phyloP scores from a whole-genome alignment of 1,140 invertebrate species.

The Zaprionus nigranus region DNA sequence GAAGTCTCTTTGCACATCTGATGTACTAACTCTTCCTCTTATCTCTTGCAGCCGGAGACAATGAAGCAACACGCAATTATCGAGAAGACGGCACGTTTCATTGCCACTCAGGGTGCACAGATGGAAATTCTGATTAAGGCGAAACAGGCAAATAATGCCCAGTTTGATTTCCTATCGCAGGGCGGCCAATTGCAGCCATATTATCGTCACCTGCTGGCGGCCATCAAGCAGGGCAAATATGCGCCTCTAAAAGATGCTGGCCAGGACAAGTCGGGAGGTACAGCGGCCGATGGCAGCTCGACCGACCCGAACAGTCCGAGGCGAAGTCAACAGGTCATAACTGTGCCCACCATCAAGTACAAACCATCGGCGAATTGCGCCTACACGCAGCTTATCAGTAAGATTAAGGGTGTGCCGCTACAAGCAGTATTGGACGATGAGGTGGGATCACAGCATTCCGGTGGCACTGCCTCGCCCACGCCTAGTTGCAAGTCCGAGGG shows the following conservation, averaged over 20 bases:
- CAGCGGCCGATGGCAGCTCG: slow-evolving; percentile 84
- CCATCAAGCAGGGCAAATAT: slow-evolving; percentile 93
- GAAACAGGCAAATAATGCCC: slow-evolving; percentile 96
- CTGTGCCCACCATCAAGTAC: slow-evolving; percentile 87
- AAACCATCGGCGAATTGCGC: slow-evolving; percentile 93
- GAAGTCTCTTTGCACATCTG: not conserved
- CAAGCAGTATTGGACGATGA: slow-evolving; percentile 79
- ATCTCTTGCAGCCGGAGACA: slow-evolving; percentile 91
- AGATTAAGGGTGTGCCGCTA: slow-evolving; percentile 90
- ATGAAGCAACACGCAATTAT: slow-evolving; percentile 97
- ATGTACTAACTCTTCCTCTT: not conserved
- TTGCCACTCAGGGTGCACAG: slow-evolving; percentile 96
- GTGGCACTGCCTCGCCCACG: slow-evolving; percentile 64
- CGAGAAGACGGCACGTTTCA: slow-evolving; percentile 98
- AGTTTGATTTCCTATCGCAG: slow-evolving; percentile 97
- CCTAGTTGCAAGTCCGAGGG: slow-evolving; percentile 62
- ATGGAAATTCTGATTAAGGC: slow-evolving; percentile 99
- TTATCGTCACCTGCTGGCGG: slow-evolving; percentile 93
- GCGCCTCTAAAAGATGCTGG: slow-evolving; percentile 83
- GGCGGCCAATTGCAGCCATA: slow-evolving; percentile 94
- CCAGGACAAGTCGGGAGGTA: slow-evolving; percentile 51
- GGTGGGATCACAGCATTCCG: slow-evolving; percentile 59
- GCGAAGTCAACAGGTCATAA: slow-evolving; percentile 64
- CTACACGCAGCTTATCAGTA: slow-evolving; percentile 93
- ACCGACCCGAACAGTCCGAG: slow-evolving; percentile 30